Percentiles rank a stretch among this genome's conserved stretches.
These are phyloP conservation scores for Dendrocopos noguchii DNA, from an alignment of 2,113 vertebrate species.

Conservation along the genomic window DNA sequence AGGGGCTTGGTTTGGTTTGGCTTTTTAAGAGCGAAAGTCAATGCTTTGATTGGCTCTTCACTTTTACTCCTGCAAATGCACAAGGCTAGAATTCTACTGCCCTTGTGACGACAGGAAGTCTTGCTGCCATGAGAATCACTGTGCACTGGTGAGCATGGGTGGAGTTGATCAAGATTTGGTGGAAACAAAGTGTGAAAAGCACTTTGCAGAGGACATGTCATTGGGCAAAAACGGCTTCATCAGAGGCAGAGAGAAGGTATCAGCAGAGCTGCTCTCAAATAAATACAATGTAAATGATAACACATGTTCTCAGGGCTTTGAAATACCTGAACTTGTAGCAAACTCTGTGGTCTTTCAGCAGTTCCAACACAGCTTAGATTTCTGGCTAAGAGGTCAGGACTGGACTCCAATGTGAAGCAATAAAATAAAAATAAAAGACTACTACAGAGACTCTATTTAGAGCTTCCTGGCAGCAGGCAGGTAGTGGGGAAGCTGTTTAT, in stretches of 20 bases:
- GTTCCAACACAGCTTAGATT: conserved; percentile 60
- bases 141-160: fast-evolving
- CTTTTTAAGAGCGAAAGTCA: background rate
- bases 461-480: conserved; percentile 66
- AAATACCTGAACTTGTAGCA: conserved; percentile 48
- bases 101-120: background rate
- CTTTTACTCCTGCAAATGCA: background rate
- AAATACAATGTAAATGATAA: background rate
- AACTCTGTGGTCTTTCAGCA: conserved; percentile 62
- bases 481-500: conserved; percentile 52
- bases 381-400: conserved; percentile 45
- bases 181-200: background rate
- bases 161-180: background rate
- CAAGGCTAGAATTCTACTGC: background rate
- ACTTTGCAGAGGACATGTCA: background rate
- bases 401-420: conserved; percentile 56
- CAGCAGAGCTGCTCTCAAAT: background rate
- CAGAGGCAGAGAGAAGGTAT: background rate
- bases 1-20: background rate
- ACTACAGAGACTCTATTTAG: conserved; percentile 77
- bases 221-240: background rate
- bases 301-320: background rate
- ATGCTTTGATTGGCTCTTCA: background rate
- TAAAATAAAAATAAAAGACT: background rate
- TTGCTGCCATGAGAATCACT: background rate